Percentiles rank a stretch among this genome's conserved stretches.
Conservation (phyloP, 2,888 invertebrate species). For the Brachynemurus nebulosus region DNA sequence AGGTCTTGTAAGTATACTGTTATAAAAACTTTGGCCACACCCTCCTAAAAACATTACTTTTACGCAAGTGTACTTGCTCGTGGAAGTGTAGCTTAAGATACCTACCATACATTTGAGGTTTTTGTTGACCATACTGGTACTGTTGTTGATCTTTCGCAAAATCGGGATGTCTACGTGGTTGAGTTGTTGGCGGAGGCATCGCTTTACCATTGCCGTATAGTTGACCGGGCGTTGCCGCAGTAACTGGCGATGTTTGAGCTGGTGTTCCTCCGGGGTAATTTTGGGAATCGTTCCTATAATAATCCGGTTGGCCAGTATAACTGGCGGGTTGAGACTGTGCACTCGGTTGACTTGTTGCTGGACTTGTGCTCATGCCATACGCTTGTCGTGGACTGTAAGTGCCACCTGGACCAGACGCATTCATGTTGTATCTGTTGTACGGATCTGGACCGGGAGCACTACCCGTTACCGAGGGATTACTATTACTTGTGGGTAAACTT, state of each 20-base stretch:
- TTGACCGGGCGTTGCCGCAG: not conserved
- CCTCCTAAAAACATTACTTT: too few relatives aligned
- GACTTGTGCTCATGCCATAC: slow-evolving; percentile 21
- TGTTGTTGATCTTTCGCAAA: slow-evolving; percentile 63
- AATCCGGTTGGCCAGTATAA: slow-evolving; percentile 39
- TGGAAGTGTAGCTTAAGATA: too few relatives aligned
- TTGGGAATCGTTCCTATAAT: slow-evolving; percentile 35
- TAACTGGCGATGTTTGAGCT: slow-evolving; percentile 5
- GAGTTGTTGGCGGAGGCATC: slow-evolving; percentile 50
- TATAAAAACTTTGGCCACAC: too few relatives aligned
- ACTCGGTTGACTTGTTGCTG: slow-evolving; percentile 32
- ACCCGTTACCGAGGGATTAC: slow-evolving; percentile 6
- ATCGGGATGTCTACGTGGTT: slow-evolving; percentile 67
- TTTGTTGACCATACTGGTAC: slow-evolving; percentile 48
- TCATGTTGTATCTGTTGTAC: slow-evolving; percentile 29
- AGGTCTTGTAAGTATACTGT: too few relatives aligned
- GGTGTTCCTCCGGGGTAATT: slow-evolving; percentile 15
- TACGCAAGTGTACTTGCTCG: too few relatives aligned
- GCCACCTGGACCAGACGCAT: slow-evolving; percentile 20
- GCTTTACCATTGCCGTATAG: slow-evolving; percentile 27
- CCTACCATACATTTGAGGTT: slow-evolving; percentile 53
- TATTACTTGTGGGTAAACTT: slow-evolving; percentile 11
- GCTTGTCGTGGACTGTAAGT: slow-evolving; percentile 24
- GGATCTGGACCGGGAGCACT: slow-evolving; percentile 26
- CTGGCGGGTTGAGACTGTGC: slow-evolving; percentile 35